These are phyloP conservation scores for Atrichornis clamosus DNA, from an alignment of 2,113 vertebrate species.

Conservation along the genomic window DNA sequence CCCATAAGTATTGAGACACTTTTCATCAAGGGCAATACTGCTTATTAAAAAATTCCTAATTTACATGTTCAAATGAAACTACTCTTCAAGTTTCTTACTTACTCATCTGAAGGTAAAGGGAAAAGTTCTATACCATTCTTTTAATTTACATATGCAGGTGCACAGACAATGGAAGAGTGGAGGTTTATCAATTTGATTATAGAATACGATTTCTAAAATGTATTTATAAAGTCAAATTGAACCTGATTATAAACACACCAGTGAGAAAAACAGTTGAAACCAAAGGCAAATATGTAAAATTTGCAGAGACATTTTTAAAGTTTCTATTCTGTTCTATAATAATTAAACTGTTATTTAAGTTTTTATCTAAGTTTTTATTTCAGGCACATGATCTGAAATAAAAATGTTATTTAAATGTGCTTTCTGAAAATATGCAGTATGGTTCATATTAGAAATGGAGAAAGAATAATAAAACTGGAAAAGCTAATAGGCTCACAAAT, in stretches of 20 bases:
- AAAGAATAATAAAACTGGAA: not conserved
- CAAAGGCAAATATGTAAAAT: not conserved
- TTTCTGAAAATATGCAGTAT: not conserved
- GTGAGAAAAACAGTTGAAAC: not conserved
- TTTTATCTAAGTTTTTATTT: not conserved
- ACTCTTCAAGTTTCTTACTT: not conserved
- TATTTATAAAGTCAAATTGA: not conserved
- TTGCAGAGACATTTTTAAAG: not conserved
- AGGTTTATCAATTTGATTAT: not conserved
- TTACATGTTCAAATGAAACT: not conserved
- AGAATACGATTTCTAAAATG: not conserved
- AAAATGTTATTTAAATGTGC: not conserved
- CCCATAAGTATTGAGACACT: not conserved
- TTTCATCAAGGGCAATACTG: not conserved
- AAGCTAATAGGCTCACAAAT: not conserved
- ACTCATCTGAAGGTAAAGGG: not conserved
- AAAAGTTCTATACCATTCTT: not conserved
- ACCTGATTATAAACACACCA: not conserved
- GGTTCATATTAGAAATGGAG: not conserved
- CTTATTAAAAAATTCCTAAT: not conserved
- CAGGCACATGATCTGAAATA: not conserved
- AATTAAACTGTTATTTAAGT: not conserved
- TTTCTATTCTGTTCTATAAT: not conserved
- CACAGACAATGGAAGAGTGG: not conserved
- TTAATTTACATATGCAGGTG: not conserved